Evolutionary conservation across 2,888 invertebrate species (phyloP), one percentile per base, ranked within the genome.

Genomic region (Tipula confusa): DNA sequence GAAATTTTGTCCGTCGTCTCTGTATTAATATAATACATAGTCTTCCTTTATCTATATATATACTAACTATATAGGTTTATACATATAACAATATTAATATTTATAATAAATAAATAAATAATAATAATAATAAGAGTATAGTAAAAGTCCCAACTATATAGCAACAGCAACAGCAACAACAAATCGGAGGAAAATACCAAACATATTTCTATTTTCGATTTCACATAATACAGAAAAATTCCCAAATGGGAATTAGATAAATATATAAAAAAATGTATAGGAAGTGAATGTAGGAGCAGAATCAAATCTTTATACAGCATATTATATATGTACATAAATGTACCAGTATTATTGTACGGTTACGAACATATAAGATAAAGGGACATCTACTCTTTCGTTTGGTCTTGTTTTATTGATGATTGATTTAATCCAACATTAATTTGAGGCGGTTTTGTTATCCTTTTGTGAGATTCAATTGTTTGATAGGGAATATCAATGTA

Each of bases 101-200:
- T 64, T 64, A 64, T 64, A 64, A 64, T 64, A 64, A 64, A 64
- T 64, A 64, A 64, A 64, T 64, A 64, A 64, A 64, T 64, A 64
- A 64, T 64, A 64, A 64, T 64, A 24, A 64, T 64, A 64, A 64
- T 64, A 64, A 24, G 64, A 64, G n/a, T n/a, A n/a, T n/a, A n/a
- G n/a, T n/a, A n/a, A 64, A 64, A 64, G 11, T 24, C 64, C 64
- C 64, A 64, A 64, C 24, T 11, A 64, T n/a, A n/a, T n/a, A n/a
- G n/a, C n/a, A n/a, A n/a, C n/a, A n/a, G n/a, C n/a, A n/a, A n/a
- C n/a, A 18, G 13, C 18, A 64, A 24, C 7, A 64, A 64, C 18
- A 7, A 64, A 64, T 24, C 6, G 64, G 24, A 64, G 24, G 18
- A 24, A 24, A 24, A 24, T 24, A 64, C 64, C 7, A 64, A 64